phyloP scores from a whole-genome alignment of 1,140 invertebrate genomes.

The Penaeus indicus region DNA sequence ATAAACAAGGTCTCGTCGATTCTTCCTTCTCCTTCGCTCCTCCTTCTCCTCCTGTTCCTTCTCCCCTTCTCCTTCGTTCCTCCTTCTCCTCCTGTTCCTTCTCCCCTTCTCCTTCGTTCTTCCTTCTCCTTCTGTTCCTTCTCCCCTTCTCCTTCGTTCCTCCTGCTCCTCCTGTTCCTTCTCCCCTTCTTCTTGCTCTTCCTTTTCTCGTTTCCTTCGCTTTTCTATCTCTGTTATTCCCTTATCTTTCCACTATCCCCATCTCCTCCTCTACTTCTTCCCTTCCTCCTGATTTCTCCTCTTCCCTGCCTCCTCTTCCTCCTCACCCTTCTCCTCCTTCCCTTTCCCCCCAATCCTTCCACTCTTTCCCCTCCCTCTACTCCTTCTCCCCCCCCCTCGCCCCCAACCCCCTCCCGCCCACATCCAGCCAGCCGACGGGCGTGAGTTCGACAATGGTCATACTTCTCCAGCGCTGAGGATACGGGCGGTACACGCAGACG shows the following conservation, averaged over 20 bases:
- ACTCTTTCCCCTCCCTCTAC: background rate
- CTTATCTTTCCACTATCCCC: background rate
- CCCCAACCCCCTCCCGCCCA: background rate
- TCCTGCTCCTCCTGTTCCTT: background rate
- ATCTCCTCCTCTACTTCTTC: background rate
- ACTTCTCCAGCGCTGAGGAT: no score
- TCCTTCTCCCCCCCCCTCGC: background rate
- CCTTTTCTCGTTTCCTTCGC: background rate
- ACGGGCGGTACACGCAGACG: no score
- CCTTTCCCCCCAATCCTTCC: background rate
- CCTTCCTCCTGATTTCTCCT: background rate
- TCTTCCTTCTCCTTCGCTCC: background rate
- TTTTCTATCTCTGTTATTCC: background rate
- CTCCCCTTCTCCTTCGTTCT: background rate
- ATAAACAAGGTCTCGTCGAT: background rate
- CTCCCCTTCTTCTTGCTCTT: background rate
- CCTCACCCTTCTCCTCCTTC: background rate
- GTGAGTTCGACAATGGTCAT: no score
- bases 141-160: background rate
- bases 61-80: no score
- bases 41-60: background rate
- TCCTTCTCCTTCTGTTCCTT: background rate
- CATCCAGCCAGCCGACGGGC: no score
- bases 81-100: background rate
- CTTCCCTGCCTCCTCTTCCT: background rate